Base-by-base conservation (phyloP, 2,888 invertebrate genomes). In the Tortricodes alternella region DNA sequence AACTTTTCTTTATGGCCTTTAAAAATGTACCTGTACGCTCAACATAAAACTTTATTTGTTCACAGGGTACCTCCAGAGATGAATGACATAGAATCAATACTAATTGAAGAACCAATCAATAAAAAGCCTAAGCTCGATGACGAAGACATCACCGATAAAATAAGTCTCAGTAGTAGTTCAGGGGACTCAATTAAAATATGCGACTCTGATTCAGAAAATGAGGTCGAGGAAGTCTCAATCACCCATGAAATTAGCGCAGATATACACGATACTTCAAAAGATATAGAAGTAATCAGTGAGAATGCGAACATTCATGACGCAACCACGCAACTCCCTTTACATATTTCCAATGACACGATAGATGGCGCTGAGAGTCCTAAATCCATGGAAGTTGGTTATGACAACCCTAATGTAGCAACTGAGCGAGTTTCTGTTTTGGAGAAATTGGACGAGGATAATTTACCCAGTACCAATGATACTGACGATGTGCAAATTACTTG, bases 401-500 rank as follows among this genome's bases (percentile, higher is more conserved):
- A 85, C 59, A 74, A 73, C 55, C 73, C 80, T 4, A 77, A 75
- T 39, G 66, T 71, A 4, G 72, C 64, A 0, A 66, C 60, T 23
- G 71, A 71, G 6, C 76, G 73, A 65, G 73, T 83, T 0, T 66
- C 70, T 2, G 62, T 76, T 1, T 41, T 87, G 11, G 88, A 86
- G 7, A 82, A 74, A 63, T 65, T 73, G n/a, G 83, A 86, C 4
- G 83, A 80, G 9, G 86, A 87, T 24, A 81, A 81, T 51, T 64
- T 89, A 9, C 87, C 89, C 0, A 81, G 83, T 53, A 80, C 82
- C 0, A 86, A 80, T 59, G 89, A 88, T 6, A 85, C 84, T 1
- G 89, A 89, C 60, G 90, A 90, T 60, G 64, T 88, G 2, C 82
- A 83, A 61, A 88, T 89, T 43, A 85, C 85, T 61, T 88, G 88